Base-by-base conservation (phyloP, 2,113 vertebrate species). In the Plestiodon gilberti region DNA sequence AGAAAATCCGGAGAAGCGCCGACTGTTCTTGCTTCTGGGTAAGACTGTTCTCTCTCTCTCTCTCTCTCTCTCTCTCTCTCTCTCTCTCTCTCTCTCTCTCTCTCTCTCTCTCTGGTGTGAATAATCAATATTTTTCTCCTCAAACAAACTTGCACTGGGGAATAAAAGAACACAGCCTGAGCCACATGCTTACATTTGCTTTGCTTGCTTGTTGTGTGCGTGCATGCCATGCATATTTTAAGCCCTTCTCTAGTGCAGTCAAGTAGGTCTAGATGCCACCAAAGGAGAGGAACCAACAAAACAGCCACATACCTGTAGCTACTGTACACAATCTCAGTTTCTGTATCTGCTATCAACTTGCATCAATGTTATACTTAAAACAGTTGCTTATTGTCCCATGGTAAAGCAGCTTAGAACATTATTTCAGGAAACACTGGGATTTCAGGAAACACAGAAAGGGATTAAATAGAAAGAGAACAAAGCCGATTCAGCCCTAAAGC, bases 381-480 rank as follows among this genome's bases (percentile, higher is more conserved):
- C 75, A 92, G 61, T 82, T 76, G 40, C 7, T 87, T 74, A 88
- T 77, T 75, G 84, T 67, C 3, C 1, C 8, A 59, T 10, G 86
- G 25, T 89, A 88, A 92, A 14, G 77, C 1, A 5, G 38, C 11
- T 2, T 5, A 55, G 2, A 83, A 35, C 89, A 79, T 75, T 64
- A 84, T 35, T 89, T 89, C 9, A 40, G 81, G 15, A 94, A 88
- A 43, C 89, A 4, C 61, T 86, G 89, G 15, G 30, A 69, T 85
- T 76, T 3, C 62, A 92, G 81, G 43, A 92, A 86, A 84, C 90
- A 78, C 73, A 94, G 35, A 22, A 64, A 73, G n/a, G 87, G 78
- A 78, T 57, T 71, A 85, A 75, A 70, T 43, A 40, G 73, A 1
- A 79, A 13, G 38, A 87, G 88, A 76, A 70, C 90, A 92, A 94